A percentile compares a stretch with the other conserved stretches of the same genome.
Conservation (phyloP, 2,797 vertebrate species). For the Stomatorhinus walkeri region DNA sequence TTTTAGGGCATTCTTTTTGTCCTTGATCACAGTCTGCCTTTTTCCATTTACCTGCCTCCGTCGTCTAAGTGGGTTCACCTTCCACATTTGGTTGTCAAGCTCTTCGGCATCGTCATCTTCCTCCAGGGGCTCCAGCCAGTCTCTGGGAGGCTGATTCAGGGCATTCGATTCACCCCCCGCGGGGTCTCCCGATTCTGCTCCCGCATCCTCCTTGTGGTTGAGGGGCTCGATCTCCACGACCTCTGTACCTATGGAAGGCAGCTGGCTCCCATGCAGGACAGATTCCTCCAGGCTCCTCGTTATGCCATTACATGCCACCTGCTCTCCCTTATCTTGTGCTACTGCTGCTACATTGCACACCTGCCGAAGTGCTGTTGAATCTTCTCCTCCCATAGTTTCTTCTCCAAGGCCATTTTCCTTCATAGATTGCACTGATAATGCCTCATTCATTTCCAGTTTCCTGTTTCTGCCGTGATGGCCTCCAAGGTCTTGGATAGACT, state of each 20-base stretch:
- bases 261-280: neutral
- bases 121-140: slow-evolving; percentile 69
- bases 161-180: neutral
- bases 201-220: neutral
- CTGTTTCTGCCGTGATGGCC: neutral
- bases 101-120: slow-evolving; percentile 48
- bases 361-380: neutral
- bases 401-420: slow-evolving; percentile 25
- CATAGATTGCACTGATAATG: slow-evolving; percentile 6
- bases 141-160: slow-evolving; percentile 43
- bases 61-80: neutral
- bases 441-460: slow-evolving; percentile 39
- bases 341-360: slow-evolving; percentile 1
- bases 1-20: slow-evolving; percentile 39
- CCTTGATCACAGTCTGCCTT: slow-evolving; percentile 49
- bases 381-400: slow-evolving; percentile 10
- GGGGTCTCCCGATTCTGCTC: neutral
- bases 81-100: slow-evolving; percentile 27
- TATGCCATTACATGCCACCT: neutral
- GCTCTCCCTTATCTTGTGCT: neutral
- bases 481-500: neutral
- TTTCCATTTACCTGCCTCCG: slow-evolving; percentile 13
- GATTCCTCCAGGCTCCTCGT: slow-evolving; percentile 2
- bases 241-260: neutral
- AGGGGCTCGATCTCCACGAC: neutral